Base-by-base conservation (phyloP, 1,140 invertebrate genomes). In the Hylaeus anthracinus region DNA sequence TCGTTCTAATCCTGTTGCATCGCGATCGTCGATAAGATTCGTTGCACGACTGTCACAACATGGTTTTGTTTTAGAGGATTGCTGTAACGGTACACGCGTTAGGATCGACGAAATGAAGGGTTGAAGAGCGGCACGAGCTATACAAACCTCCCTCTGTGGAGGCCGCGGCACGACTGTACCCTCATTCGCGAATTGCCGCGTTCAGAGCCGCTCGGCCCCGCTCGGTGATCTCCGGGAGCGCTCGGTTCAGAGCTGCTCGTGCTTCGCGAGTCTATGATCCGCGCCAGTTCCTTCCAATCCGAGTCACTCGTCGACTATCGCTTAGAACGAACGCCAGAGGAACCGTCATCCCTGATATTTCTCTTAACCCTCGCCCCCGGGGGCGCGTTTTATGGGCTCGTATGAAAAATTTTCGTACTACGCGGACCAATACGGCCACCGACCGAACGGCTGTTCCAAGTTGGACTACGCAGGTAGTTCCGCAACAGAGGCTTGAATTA, bases 121-220 rank as follows among this genome's bases (percentile, higher is more conserved):
- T n/a, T 48, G 26, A 3, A n/a, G 14, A 80, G 4, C 60, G 39
- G 56, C 48, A 76, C 66, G 48, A 26, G 67, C 48, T 75, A 61
- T 69, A 82, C 37, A 69, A 82, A 87, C 90, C 90, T 90, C 90
- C 88, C 88, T 82, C 83, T 77, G 84, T 80, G 87, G 87, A 92
- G 88, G 91, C 90, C 90, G 91, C 92, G 92, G 90, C 91, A 90
- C 88, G 88, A 93, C 92, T 93, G 90, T 90, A 88, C 88, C 83
- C 88, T 91, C 86, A 88, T 80, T 86, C 80, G 71, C 70, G 71
- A 83, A 86, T 92, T 92, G 91, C 88, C 90, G 91, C 91, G 91
- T 91, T 89, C 85, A 89, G 61, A 91, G 86, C 5, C 3, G 26
- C 65, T 89, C 92, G 92, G 72, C 8, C 2, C 9, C 1, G 10